These are phyloP conservation scores for Myripristis jacobus DNA, from an alignment of 2,797 vertebrate species.

Conservation along the genomic window DNA sequence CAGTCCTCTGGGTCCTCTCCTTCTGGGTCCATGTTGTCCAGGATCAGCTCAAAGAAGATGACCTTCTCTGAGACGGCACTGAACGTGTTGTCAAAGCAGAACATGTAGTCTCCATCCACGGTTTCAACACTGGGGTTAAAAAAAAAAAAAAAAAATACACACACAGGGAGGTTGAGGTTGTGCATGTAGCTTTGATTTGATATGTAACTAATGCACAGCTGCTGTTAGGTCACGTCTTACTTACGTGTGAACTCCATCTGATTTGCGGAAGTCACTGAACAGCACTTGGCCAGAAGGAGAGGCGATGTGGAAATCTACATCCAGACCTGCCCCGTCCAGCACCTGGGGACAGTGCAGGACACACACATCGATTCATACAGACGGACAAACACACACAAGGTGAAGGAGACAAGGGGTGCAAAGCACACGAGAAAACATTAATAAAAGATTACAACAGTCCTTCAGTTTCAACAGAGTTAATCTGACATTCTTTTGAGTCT, in stretches of 20 bases:
- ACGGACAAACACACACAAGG: conserved; percentile 16
- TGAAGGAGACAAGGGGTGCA: neutral
- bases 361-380: conserved; percentile 1
- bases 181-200: neutral
- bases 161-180: conserved; percentile 12
- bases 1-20: conserved; percentile 89
- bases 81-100: conserved; percentile 99
- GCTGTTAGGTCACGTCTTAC: conserved; percentile 52
- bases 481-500: neutral
- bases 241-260: conserved; percentile 98
- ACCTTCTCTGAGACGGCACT: conserved; percentile 95
- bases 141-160: too few relatives aligned
- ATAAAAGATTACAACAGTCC: neutral
- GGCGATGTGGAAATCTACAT: conserved; percentile 92
- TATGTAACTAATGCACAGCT: neutral
- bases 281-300: conserved; percentile 90
- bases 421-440: neutral
- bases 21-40: conserved; percentile 93
- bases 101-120: conserved; percentile 96
- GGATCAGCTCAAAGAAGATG: conserved; percentile 97
- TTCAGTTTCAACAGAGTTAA: neutral
- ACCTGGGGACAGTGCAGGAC: conserved; percentile 81
- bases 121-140: conserved; percentile 93
- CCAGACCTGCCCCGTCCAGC: conserved; percentile 94
- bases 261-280: conserved; percentile 92